Evolutionary conservation across 2,113 vertebrate species (phyloP), one percentile per base, ranked within the genome.

Genomic region (Phrynosoma platyrhinos): DNA sequence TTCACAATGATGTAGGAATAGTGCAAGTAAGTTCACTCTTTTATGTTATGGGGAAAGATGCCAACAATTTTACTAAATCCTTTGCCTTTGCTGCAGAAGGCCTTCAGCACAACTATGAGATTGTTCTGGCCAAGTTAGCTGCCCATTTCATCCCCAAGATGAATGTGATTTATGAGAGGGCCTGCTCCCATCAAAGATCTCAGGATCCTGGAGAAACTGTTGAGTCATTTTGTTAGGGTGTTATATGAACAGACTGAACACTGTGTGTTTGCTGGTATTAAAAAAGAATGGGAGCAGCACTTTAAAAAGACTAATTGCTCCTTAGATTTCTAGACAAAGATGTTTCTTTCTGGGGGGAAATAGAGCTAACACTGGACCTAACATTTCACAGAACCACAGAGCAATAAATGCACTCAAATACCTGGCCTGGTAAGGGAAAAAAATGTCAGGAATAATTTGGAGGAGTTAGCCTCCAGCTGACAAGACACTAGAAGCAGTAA

Each of bases 31-130:
- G 68, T 69, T 47, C 36, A 8, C 40, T 82, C 80, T 12, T 42
- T 66, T 47, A 27, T 71, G 68, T 66, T 47, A 42, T 68, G 25
- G 36, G 55, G 55, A 36, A 62, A 81, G 32, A 40, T 62, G 55
- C 23, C 8, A 55, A 75, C n/a, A 62, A 8, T 21, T 30, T 40
- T 30, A 30, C 71, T 83, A 30, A 71, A 52, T 71, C 16, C 30
- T 83, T 83, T 71, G 36, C 81, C 64, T 69, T 83, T 69, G 64
- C 42, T 69, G 42, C 69, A 83, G 66, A 40, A 32, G 16, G 74
- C n/a, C 72, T 27, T 68, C 66, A 82, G 9, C 42, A 42, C 27
- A 69, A n/a, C 58, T 83, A 69, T 83, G 68, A 83, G 42, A 69
- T 27, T n/a, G 42, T 83, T 69, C 66, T 71, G 40, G 23, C 40